Conservation (phyloP, 2,113 vertebrate species). For the Galeopterus variegatus region DNA sequence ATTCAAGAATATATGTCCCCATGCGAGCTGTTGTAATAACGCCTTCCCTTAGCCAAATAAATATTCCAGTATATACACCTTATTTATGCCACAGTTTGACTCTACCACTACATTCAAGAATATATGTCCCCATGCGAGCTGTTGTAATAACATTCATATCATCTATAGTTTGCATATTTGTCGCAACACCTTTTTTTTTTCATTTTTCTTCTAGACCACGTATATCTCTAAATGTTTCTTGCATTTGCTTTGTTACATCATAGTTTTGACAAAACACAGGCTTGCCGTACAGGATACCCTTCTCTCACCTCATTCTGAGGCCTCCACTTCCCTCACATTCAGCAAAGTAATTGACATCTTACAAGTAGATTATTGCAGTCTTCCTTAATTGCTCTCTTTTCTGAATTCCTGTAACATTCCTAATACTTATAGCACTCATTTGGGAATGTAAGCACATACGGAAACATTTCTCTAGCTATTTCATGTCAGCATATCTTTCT, state of each 20-base stretch:
- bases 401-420: not conserved
- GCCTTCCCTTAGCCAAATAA: not conserved
- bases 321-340: not conserved
- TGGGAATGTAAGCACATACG: not conserved
- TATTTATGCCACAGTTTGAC: not conserved
- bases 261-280: not conserved
- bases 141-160: not conserved
- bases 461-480: not conserved
- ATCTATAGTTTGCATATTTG: not conserved
- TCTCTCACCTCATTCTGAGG: not conserved
- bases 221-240: conserved; percentile 22
- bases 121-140: not conserved
- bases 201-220: not conserved
- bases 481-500: not conserved
- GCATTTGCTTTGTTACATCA: not conserved
- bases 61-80: not conserved
- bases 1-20: too few species aligned
- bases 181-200: not conserved
- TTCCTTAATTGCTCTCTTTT: not conserved
- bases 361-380: not conserved
- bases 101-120: not conserved
- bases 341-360: not conserved
- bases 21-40: too few species aligned
- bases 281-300: rapidly evolving
- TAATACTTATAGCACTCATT: not conserved